These are phyloP conservation scores for Sprattus sprattus DNA, from an alignment of 2,113 vertebrate species.

Conservation along the genomic window DNA sequence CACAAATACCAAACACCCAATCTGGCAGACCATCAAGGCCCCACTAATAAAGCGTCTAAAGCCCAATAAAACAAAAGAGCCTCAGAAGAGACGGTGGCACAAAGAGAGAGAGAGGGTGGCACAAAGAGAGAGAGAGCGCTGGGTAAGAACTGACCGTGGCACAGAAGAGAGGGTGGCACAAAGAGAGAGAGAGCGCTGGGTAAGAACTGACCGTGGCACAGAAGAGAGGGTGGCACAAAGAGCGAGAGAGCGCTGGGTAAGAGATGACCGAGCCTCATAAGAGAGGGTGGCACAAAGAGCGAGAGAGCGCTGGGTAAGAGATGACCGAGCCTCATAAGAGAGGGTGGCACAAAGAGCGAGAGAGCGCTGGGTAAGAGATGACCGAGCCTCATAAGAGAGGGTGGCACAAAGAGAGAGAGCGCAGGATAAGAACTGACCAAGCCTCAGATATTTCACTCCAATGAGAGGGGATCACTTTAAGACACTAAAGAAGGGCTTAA, in stretches of 20 bases:
- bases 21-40: neutral
- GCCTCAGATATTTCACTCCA: neutral
- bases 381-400: neutral
- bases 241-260: no score
- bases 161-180: no score
- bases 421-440: neutral
- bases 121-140: neutral
- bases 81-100: neutral
- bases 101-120: neutral
- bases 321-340: no score
- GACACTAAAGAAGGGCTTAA: neutral
- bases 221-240: no score
- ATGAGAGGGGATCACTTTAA: neutral
- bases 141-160: no score
- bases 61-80: neutral
- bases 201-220: no score
- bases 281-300: neutral
- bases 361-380: neutral
- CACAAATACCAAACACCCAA: neutral
- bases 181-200: no score
- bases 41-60: neutral
- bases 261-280: no score
- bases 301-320: no score
- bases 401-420: neutral
- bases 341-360: neutral